A percentile compares a stretch with the other conserved stretches of the same genome.
Evolutionary conservation across 2,113 vertebrate species (phyloP).

Genomic region (Takifugu bimaculatus): DNA sequence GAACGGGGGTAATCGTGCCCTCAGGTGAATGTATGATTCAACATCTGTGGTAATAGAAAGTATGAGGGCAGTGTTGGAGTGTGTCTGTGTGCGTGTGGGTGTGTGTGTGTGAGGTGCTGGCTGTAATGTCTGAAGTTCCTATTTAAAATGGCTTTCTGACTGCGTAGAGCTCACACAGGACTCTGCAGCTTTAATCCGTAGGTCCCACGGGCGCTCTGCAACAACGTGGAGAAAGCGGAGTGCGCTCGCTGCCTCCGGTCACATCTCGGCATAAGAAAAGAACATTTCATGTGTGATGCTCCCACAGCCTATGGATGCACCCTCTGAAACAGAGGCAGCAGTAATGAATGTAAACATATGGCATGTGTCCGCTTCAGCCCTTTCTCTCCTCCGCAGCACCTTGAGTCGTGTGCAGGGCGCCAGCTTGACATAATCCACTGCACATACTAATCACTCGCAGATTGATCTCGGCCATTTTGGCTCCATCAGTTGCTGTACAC

Average conservation of each 20-base stretch:
- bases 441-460: slow-evolving; percentile 65
- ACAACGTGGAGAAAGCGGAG: slow-evolving; percentile 49
- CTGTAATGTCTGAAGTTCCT: slow-evolving; percentile 26
- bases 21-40: no score
- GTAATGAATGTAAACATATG: slow-evolving; percentile 68
- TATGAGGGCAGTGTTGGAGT: neutral
- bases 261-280: slow-evolving; percentile 56
- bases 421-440: slow-evolving; percentile 51
- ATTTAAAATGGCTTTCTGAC: slow-evolving; percentile 52
- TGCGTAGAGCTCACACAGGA: slow-evolving; percentile 49
- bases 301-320: slow-evolving; percentile 46
- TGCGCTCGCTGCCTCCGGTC: slow-evolving; percentile 55
- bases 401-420: slow-evolving; percentile 7
- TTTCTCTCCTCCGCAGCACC: slow-evolving; percentile 8
- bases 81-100: neutral
- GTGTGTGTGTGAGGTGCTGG: slow-evolving; percentile 6
- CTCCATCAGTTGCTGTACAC: slow-evolving; percentile 65
- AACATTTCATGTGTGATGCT: slow-evolving; percentile 63
- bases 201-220: slow-evolving; percentile 54
- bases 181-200: slow-evolving; percentile 56
- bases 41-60: no score
- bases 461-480: slow-evolving; percentile 64
- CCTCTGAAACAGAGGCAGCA: slow-evolving; percentile 51
- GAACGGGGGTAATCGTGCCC: no score
- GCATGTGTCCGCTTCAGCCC: slow-evolving; percentile 26